These are phyloP conservation scores for Melanocharis versteri DNA, from an alignment of 2,113 vertebrate species.

Conservation along the genomic window DNA sequence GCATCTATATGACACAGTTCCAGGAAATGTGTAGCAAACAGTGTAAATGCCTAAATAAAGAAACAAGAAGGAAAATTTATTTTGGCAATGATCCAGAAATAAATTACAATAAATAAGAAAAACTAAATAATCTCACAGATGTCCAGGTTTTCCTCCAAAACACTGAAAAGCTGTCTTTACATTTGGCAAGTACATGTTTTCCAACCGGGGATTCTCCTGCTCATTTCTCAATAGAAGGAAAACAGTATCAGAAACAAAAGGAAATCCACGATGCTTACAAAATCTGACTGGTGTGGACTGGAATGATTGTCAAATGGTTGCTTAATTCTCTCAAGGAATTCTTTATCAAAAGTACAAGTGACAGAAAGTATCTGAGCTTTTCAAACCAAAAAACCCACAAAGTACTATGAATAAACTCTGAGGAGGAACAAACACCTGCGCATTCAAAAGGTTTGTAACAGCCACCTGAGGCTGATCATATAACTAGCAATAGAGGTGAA, in stretches of 20 bases:
- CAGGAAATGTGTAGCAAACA: constrained; percentile 95
- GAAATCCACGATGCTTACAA: background rate
- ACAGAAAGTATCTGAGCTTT: background rate
- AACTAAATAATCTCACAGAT: background rate
- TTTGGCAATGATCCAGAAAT: background rate
- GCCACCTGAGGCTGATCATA: background rate
- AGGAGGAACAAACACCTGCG: background rate
- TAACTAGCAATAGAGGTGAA: background rate
- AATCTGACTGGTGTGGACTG: background rate
- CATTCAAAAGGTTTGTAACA: background rate
- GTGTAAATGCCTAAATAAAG: constrained; percentile 85
- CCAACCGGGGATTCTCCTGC: background rate
- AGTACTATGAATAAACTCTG: background rate
- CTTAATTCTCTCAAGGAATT: background rate
- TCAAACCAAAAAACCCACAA: background rate
- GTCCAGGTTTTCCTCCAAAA: background rate
- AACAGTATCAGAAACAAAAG: background rate
- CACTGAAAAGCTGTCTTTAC: background rate
- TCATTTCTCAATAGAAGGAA: background rate
- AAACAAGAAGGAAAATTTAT: background rate
- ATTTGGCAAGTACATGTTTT: background rate
- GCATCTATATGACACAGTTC: constrained; percentile 88
- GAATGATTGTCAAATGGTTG: background rate
- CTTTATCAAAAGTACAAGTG: background rate
- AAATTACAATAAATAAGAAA: background rate